phyloP scores from a whole-genome alignment of 2,113 vertebrate species.

The Cnemophilus loriae region DNA sequence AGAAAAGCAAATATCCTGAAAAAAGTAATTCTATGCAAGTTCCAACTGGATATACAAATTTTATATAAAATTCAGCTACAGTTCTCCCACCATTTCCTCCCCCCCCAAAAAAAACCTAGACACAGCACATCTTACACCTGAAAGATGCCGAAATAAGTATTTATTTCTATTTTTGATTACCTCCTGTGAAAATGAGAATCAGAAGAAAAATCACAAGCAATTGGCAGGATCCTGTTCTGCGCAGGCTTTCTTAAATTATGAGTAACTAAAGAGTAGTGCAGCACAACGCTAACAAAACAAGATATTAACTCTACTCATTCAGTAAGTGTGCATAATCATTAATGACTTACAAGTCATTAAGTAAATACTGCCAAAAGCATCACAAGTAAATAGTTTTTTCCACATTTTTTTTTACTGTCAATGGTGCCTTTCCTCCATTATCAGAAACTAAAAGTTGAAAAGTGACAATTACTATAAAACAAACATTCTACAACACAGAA shows the following conservation, averaged over 20 bases:
- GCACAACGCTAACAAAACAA: background rate
- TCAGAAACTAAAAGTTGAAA: background rate
- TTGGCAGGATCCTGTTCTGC: background rate
- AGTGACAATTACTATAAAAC: background rate
- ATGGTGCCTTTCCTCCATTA: background rate
- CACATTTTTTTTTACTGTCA: background rate
- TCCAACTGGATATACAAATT: background rate
- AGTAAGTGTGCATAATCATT: background rate
- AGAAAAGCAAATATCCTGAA: background rate
- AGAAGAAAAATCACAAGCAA: background rate
- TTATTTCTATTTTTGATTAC: background rate
- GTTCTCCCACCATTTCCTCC: background rate
- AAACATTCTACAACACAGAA: background rate
- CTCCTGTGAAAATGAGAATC: background rate
- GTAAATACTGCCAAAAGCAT: background rate
- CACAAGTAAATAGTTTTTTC: background rate
- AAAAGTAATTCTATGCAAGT: background rate
- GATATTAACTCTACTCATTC: background rate
- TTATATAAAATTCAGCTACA: background rate
- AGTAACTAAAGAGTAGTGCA: background rate
- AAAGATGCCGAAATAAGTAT: background rate
- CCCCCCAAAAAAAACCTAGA: accelerated
- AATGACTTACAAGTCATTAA: background rate
- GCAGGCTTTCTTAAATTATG: background rate
- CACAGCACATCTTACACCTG: background rate